phyloP scores from a whole-genome alignment of 37 sponge, comb jelly and placozoan species.

The Chondrilla cf. caribensis region DNA sequence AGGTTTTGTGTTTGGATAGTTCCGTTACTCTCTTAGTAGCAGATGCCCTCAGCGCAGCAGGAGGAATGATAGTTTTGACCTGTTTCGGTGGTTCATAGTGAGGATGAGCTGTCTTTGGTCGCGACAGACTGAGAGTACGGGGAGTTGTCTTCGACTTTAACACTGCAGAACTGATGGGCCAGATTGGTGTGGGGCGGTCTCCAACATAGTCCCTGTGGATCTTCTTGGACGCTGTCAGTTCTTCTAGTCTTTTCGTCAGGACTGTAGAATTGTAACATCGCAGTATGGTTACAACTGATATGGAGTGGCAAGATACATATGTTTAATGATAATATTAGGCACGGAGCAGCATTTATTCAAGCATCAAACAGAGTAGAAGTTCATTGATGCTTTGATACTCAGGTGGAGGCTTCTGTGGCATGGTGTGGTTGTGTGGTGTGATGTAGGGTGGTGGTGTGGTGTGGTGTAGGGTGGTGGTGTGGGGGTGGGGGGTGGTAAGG shows the following conservation, averaged over 20 bases:
- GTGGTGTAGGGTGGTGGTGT: too few relatives aligned
- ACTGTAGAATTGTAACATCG: slow-evolving; percentile 29
- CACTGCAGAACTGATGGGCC: slow-evolving; percentile 40
- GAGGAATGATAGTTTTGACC: slow-evolving; percentile 58
- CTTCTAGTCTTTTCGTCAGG: slow-evolving; percentile 47
- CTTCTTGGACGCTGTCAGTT: slow-evolving; percentile 51
- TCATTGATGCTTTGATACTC: too few relatives aligned
- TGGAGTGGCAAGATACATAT: not conserved
- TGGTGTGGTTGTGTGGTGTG: too few relatives aligned
- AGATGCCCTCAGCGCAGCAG: slow-evolving; percentile 20
- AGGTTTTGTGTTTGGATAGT: slow-evolving; percentile 61
- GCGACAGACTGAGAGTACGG: slow-evolving; percentile 37
- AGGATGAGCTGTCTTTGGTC: slow-evolving; percentile 50
- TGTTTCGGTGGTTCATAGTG: slow-evolving; percentile 47
- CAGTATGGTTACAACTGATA: not conserved
- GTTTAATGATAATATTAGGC: too few relatives aligned
- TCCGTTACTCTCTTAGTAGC: slow-evolving; percentile 25
- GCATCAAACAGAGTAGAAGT: too few relatives aligned
- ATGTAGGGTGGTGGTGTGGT: too few relatives aligned
- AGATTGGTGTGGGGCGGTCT: slow-evolving; percentile 66
- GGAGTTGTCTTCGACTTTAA: slow-evolving; percentile 37
- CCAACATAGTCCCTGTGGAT: slow-evolving; percentile 55
- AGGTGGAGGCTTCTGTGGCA: too few relatives aligned
- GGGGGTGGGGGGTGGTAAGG: too few relatives aligned
- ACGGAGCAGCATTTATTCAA: too few relatives aligned